Evolutionary conservation across 2,797 vertebrate species (phyloP).

Genomic region (Eutrigla gurnardus): DNA sequence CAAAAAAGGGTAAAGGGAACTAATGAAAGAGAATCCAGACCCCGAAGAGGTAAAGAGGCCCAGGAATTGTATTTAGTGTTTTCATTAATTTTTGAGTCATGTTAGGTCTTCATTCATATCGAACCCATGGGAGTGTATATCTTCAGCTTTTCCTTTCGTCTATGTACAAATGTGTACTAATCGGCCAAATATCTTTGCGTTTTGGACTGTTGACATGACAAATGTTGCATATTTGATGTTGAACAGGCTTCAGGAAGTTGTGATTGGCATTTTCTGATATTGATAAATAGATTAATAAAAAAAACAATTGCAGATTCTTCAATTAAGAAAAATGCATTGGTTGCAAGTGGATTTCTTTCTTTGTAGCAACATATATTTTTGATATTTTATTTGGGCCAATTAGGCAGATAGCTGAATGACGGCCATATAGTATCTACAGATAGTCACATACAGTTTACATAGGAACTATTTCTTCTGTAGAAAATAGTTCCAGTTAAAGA

Average conservation of each 20-base stretch:
- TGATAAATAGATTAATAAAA: background rate
- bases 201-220: background rate
- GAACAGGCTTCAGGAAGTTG: background rate
- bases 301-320: background rate
- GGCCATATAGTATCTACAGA: background rate
- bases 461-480: background rate
- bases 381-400: background rate
- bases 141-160: background rate
- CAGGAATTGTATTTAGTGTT: conserved; percentile 7
- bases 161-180: background rate
- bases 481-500: background rate
- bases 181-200: background rate
- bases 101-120: background rate
- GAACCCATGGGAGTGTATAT: background rate
- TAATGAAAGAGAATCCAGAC: conserved; percentile 32
- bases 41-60: conserved; percentile 17
- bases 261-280: background rate
- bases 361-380: background rate
- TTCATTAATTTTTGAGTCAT: conserved; percentile 9
- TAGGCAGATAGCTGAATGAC: no score
- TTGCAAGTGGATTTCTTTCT: background rate
- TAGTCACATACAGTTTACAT: background rate
- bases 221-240: background rate
- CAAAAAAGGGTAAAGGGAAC: conserved; percentile 22
- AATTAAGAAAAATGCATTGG: fast-evolving